These are phyloP conservation scores for Neosilurus hyrtlii DNA, from an alignment of 2,797 vertebrate genomes.

Conservation along the genomic window DNA sequence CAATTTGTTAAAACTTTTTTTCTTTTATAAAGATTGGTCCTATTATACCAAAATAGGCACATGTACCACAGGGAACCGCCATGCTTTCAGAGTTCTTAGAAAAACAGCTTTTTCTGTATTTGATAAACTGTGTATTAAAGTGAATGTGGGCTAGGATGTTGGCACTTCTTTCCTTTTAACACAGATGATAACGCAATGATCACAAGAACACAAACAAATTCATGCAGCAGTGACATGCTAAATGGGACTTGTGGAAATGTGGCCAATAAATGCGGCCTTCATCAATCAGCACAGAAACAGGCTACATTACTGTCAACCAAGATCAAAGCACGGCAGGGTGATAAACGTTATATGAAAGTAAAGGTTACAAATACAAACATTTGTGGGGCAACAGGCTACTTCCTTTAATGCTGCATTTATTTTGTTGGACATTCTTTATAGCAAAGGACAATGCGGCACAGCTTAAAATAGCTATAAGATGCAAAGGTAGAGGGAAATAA, in stretches of 20 bases:
- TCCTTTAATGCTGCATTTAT: slow-evolving; percentile 56
- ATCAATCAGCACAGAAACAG: slow-evolving; percentile 48
- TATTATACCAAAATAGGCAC: slow-evolving; percentile 14
- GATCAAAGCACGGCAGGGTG: slow-evolving; percentile 58
- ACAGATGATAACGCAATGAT: not conserved
- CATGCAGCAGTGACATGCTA: slow-evolving; percentile 54
- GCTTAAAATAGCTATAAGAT: slow-evolving; percentile 65
- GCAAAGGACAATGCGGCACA: slow-evolving; percentile 62
- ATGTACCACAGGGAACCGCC: slow-evolving; percentile 10
- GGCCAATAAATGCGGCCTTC: slow-evolving; percentile 51
- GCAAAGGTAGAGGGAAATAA: slow-evolving; percentile 67
- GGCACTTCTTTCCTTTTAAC: slow-evolving; percentile 23
- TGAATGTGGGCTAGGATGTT: slow-evolving; percentile 23
- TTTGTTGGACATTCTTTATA: slow-evolving; percentile 51
- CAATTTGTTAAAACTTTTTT: not conserved
- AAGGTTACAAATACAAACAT: slow-evolving; percentile 38
- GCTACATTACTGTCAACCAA: slow-evolving; percentile 61
- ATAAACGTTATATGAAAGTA: slow-evolving; percentile 60
- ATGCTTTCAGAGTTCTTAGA: slow-evolving; percentile 4
- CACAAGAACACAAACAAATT: slow-evolving; percentile 58
- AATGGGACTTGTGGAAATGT: slow-evolving; percentile 50
- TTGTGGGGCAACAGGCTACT: slow-evolving; percentile 50
- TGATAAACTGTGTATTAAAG: slow-evolving; percentile 20
- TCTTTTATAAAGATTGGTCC: not conserved
- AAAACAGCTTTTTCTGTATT: not conserved